A percentile compares a stretch with the other conserved stretches of the same genome.
Evolutionary conservation across 2,113 vertebrate genomes (phyloP).

Genomic region (Aegypius monachus): DNA sequence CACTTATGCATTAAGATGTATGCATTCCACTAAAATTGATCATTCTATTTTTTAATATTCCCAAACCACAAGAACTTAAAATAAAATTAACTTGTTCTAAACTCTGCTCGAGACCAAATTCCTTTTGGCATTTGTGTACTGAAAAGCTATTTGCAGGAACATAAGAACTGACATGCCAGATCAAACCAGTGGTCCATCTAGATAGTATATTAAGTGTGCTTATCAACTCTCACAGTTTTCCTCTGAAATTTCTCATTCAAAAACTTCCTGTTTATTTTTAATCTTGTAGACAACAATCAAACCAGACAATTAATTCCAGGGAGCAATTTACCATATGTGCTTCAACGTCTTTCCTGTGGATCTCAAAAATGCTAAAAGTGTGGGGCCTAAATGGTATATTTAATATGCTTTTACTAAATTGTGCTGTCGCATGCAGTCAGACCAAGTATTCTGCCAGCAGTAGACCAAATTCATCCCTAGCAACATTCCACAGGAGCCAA

Average conservation of each 20-base stretch:
- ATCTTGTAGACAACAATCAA: slow-evolving; percentile 34
- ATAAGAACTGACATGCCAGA: neutral
- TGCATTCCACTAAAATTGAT: neutral
- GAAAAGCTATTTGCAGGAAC: slow-evolving; percentile 13
- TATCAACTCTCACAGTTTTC: slow-evolving; percentile 45
- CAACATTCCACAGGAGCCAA: neutral
- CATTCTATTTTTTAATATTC: neutral
- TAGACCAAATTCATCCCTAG: neutral
- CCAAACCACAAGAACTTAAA: neutral
- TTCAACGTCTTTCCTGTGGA: neutral
- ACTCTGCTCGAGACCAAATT: neutral
- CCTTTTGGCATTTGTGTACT: neutral
- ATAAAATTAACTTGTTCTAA: slow-evolving; percentile 34
- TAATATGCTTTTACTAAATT: slow-evolving; percentile 31
- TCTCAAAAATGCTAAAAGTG: slow-evolving; percentile 16
- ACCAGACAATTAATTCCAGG: neutral
- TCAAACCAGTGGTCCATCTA: slow-evolving; percentile 35
- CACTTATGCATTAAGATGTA: neutral
- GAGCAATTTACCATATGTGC: slow-evolving; percentile 6
- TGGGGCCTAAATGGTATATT: slow-evolving; percentile 21
- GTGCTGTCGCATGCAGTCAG: neutral
- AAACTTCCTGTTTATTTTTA: slow-evolving; percentile 42
- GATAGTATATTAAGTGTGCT: neutral
- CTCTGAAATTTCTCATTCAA: slow-evolving; percentile 25
- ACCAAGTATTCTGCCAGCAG: neutral